A percentile compares a stretch with the other conserved stretches of the same genome.
phyloP scores from a whole-genome alignment of 2,888 invertebrate species.

The Athalia circularis region DNA sequence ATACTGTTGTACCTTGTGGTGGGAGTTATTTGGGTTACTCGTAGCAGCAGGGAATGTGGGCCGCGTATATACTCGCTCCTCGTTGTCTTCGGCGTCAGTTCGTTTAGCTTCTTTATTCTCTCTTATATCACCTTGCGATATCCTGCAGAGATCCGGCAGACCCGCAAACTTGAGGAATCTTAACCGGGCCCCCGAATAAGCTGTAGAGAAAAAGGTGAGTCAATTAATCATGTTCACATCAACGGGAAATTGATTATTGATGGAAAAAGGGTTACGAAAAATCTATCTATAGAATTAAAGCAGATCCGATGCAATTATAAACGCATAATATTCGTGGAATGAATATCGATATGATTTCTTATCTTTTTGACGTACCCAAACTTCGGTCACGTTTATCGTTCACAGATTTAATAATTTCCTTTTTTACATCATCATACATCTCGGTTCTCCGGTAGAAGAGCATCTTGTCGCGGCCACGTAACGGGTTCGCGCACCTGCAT shows the following conservation, averaged over 20 bases:
- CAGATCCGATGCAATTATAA: too few relatives aligned
- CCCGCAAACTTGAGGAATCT: too few relatives aligned
- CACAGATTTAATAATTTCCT: neutral
- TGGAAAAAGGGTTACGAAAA: too few relatives aligned
- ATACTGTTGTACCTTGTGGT: conserved; percentile 52
- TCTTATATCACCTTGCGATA: conserved; percentile 45
- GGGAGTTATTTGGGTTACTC: conserved; percentile 74
- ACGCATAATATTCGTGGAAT: too few relatives aligned
- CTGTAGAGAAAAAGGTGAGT: conserved; percentile 5
- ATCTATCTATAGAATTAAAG: too few relatives aligned
- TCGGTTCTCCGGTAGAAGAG: neutral
- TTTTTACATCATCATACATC: neutral
- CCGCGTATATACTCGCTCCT: conserved; percentile 72
- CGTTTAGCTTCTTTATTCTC: conserved; percentile 61
- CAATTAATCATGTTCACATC: too few relatives aligned
- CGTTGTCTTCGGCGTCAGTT: conserved; percentile 67
- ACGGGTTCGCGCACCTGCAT: conserved; percentile 33
- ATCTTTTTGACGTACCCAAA: neutral
- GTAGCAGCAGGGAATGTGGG: conserved; percentile 72
- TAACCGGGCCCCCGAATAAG: too few relatives aligned
- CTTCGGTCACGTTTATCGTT: neutral
- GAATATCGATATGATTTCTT: neutral
- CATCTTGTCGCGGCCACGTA: conserved; percentile 33
- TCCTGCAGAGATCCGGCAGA: neutral
- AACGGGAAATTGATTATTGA: too few relatives aligned